phyloP scores from a whole-genome alignment of 2,888 invertebrate genomes.

The Diaperis boleti region DNA sequence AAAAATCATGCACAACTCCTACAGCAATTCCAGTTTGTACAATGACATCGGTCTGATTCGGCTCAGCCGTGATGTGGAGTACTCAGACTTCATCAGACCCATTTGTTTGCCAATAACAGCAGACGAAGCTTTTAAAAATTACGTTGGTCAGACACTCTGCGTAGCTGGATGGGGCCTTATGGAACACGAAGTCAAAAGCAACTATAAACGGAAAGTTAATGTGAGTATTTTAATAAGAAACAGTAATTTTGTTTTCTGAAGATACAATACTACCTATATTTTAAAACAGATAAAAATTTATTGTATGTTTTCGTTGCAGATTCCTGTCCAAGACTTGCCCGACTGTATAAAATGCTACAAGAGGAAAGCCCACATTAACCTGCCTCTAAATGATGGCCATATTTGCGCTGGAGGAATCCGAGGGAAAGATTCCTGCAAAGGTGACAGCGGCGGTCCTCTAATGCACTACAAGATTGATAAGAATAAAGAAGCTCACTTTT shows the following conservation, averaged over 20 bases:
- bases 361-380: too few species aligned
- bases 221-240: constrained; percentile 52
- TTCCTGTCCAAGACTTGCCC: constrained; percentile 66
- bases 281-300: too few species aligned
- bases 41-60: constrained; percentile 82
- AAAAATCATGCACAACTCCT: neutral
- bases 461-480: constrained; percentile 57
- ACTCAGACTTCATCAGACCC: constrained; percentile 70
- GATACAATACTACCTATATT: too few species aligned
- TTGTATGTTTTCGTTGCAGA: constrained; percentile 49
- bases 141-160: constrained; percentile 64
- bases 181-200: constrained; percentile 66
- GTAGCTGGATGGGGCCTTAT: constrained; percentile 79
- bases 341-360: too few species aligned
- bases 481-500: neutral
- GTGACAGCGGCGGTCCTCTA: constrained; percentile 76
- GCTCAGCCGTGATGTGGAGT: constrained; percentile 61
- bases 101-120: constrained; percentile 70
- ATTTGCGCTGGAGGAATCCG: constrained; percentile 73
- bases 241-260: neutral
- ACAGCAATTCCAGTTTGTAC: constrained; percentile 62
- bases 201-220: constrained; percentile 67
- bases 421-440: constrained; percentile 71
- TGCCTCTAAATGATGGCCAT: constrained; percentile 70
- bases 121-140: constrained; percentile 59